Conservation (phyloP, 2,888 invertebrate species). For the Tetrapedia diversipes region DNA sequence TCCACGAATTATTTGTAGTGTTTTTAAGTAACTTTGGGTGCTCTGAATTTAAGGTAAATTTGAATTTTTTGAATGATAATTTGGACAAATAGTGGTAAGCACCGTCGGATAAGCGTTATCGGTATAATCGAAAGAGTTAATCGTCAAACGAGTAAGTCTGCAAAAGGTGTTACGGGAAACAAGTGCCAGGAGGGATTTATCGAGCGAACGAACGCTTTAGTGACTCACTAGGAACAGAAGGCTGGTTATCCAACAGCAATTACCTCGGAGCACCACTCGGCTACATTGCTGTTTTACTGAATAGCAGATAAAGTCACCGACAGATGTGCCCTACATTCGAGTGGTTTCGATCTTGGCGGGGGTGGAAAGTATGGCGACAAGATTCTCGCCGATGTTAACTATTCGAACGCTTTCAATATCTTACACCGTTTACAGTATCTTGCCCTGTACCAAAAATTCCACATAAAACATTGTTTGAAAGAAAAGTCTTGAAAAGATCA, state of each 20-base stretch:
- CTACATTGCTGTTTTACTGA: conserved; percentile 7
- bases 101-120: too few species aligned
- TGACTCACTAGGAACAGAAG: conserved; percentile 13
- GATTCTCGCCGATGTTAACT: background rate
- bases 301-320: conserved; percentile 5
- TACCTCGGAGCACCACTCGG: conserved; percentile 14
- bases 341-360: background rate
- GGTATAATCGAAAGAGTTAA: background rate
- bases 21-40: too few species aligned
- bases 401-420: background rate
- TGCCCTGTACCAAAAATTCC: background rate
- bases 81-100: too few species aligned
- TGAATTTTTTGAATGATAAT: too few species aligned
- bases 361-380: background rate
- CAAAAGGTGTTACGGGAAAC: background rate
- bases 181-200: conserved; percentile 6
- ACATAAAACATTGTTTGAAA: background rate
- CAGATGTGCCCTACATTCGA: conserved; percentile 10
- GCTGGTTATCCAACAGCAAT: conserved; percentile 16
- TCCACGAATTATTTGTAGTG: too few species aligned
- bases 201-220: conserved; percentile 2
- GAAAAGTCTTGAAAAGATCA: too few species aligned
- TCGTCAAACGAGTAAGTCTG: background rate
- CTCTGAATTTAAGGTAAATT: too few species aligned
- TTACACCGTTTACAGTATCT: background rate